phyloP scores from a whole-genome alignment of 64 coral and sea anemone species.

The Dendronephthya gigantea region DNA sequence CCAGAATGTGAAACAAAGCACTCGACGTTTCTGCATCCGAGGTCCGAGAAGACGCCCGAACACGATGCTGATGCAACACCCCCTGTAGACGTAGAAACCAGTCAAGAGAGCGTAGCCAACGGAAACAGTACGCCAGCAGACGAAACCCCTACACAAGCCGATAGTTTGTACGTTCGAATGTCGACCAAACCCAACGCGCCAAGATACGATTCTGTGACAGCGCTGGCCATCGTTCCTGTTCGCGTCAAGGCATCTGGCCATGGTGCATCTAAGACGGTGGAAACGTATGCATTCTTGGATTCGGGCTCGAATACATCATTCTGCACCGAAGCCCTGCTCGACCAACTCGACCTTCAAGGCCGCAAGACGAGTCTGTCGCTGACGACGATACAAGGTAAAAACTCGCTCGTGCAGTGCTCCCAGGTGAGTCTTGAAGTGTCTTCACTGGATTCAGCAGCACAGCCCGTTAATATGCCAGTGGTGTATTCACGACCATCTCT shows the following conservation, averaged over 20 bases:
- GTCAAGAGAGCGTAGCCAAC: background rate
- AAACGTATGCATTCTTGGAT: slow-evolving; percentile 4
- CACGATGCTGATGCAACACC: too few species aligned
- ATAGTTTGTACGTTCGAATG: too few species aligned
- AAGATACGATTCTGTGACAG: background rate
- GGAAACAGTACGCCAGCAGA: background rate
- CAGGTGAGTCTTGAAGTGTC: too few species aligned
- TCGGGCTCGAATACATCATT: background rate
- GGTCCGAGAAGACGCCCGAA: background rate
- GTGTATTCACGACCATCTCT: too few species aligned
- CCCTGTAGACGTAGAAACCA: too few species aligned
- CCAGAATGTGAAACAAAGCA: background rate
- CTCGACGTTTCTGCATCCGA: background rate
- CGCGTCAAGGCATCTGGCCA: background rate
- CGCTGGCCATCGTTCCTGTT: background rate
- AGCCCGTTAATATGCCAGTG: too few species aligned
- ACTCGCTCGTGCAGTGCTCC: background rate
- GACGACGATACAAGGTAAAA: background rate
- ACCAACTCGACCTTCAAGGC: background rate
- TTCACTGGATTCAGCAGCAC: too few species aligned
- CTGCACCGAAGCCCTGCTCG: background rate
- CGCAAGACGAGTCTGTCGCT: background rate
- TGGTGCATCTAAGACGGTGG: background rate
- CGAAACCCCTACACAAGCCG: too few species aligned
- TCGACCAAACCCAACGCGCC: background rate